Evolutionary conservation across 2,888 invertebrate species (phyloP).

Genomic region (Ceratothoa steindachneri): DNA sequence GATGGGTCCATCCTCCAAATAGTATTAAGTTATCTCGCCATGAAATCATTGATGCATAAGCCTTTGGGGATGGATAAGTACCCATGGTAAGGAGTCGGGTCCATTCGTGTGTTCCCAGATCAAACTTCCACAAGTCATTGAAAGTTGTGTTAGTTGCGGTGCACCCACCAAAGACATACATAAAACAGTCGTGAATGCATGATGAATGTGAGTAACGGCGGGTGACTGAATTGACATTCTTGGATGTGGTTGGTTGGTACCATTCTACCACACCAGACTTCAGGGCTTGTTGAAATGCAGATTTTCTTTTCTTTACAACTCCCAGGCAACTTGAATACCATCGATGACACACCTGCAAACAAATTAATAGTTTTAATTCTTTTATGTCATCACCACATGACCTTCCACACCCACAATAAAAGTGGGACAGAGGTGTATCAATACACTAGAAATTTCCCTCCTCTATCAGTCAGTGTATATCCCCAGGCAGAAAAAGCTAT

Average conservation of each 20-base stretch:
- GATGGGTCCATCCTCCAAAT: conserved; percentile 95
- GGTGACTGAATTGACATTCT: conserved; percentile 25
- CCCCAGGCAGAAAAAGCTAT: no score
- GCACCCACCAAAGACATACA: conserved; percentile 95
- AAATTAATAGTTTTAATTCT: no score
- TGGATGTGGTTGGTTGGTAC: conserved; percentile 22
- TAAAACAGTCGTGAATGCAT: conserved; percentile 66
- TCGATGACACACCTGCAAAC: conserved; percentile 30
- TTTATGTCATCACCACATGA: no score
- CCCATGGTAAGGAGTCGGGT: conserved; percentile 75
- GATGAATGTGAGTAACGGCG: conserved; percentile 82
- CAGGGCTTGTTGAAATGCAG: conserved; percentile 25
- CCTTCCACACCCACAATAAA: not conserved
- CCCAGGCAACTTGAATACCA: conserved; percentile 38
- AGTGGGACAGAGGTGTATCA: no score
- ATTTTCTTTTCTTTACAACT: conserved; percentile 38
- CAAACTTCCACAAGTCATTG: conserved; percentile 92
- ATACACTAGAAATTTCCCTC: no score
- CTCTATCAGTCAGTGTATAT: no score
- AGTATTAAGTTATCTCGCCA: conserved; percentile 77
- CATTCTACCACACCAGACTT: conserved; percentile 30
- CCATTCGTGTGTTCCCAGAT: conserved; percentile 81
- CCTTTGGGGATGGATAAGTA: conserved; percentile 91
- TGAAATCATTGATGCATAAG: conserved; percentile 85
- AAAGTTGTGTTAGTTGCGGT: conserved; percentile 90